phyloP scores from a whole-genome alignment of 53 echinoderm and acorn worm species.

The Pentamera pediparva region DNA sequence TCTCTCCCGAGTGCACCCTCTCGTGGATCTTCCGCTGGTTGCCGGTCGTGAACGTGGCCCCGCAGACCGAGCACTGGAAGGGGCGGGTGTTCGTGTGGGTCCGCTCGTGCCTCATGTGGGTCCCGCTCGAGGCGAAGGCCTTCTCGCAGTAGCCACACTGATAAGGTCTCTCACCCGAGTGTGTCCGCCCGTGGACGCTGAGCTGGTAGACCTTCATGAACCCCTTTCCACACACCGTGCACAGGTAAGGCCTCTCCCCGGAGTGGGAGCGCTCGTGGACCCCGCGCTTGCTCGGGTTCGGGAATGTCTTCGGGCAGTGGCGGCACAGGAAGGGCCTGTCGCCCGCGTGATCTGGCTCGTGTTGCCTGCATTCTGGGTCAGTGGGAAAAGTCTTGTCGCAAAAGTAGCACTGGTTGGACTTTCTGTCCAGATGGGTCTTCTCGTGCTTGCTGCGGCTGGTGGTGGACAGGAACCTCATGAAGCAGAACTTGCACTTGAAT shows the following conservation, averaged over 20 bases:
- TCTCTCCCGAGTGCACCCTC: slow-evolving; percentile 2
- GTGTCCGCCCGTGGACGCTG: not conserved
- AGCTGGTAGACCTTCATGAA: not conserved
- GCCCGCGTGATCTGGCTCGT: not conserved
- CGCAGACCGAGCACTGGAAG: not conserved
- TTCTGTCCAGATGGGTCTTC: not conserved
- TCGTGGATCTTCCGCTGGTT: slow-evolving; percentile 13
- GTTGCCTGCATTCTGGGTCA: not conserved
- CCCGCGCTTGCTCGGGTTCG: slow-evolving; percentile 3
- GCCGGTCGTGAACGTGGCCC: not conserved
- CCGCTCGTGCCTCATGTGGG: not conserved
- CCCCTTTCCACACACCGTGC: not conserved
- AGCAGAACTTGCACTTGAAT: slow-evolving; percentile 7
- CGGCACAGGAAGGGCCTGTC: slow-evolving; percentile 2
- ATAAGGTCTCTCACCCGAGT: not conserved
- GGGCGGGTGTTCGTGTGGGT: not conserved
- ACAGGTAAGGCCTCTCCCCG: slow-evolving; percentile 1
- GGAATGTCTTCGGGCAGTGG: not conserved
- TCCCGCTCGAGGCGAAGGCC: not conserved
- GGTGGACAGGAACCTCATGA: not conserved
- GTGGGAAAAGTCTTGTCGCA: not conserved
- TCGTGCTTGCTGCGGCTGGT: not conserved
- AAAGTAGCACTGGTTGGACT: not conserved
- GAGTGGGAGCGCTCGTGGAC: slow-evolving; percentile 12
- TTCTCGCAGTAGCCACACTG: not conserved